Evolutionary conservation across 2,888 invertebrate genomes (phyloP).

Genomic region (Halictus quadricinctus): DNA sequence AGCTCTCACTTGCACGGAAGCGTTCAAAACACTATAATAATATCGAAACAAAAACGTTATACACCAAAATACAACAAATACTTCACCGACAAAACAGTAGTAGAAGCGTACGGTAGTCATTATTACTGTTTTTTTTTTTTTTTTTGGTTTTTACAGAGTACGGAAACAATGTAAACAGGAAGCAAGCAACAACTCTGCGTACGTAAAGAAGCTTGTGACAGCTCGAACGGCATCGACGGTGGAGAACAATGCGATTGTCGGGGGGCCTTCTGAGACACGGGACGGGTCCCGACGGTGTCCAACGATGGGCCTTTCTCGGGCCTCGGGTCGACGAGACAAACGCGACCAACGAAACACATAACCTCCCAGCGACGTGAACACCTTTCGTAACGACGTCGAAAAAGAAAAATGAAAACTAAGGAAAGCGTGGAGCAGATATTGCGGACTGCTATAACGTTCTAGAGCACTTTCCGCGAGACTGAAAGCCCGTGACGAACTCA

Average conservation of each 20-base stretch:
- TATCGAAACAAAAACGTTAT: constrained; percentile 20
- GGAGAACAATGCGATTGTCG: neutral
- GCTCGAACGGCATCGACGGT: constrained; percentile 8
- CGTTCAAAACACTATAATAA: constrained; percentile 32
- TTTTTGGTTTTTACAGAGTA: constrained; percentile 29
- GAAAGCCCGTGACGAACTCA: constrained; percentile 19
- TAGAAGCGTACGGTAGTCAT: constrained; percentile 25
- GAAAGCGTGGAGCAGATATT: constrained; percentile 13
- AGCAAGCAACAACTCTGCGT: constrained; percentile 63
- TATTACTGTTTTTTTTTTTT: constrained; percentile 7
- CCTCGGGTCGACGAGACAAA: constrained; percentile 14
- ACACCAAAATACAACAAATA: constrained; percentile 37
- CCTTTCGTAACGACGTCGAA: constrained; percentile 10
- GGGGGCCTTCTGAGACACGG: too few relatives aligned
- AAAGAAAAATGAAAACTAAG: constrained; percentile 3
- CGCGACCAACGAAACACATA: constrained; percentile 20
- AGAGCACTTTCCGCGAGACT: constrained; percentile 49
- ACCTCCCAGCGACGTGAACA: constrained; percentile 30
- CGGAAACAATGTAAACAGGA: constrained; percentile 46
- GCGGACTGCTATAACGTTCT: constrained; percentile 45
- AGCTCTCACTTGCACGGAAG: constrained; percentile 56
- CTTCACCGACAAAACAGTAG: constrained; percentile 33
- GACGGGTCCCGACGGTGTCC: neutral
- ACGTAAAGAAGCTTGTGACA: constrained; percentile 56
- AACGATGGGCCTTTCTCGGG: constrained; percentile 12